Evolutionary conservation across 2,888 invertebrate species (phyloP).

Genomic region (Orthonychiurus folsomi): DNA sequence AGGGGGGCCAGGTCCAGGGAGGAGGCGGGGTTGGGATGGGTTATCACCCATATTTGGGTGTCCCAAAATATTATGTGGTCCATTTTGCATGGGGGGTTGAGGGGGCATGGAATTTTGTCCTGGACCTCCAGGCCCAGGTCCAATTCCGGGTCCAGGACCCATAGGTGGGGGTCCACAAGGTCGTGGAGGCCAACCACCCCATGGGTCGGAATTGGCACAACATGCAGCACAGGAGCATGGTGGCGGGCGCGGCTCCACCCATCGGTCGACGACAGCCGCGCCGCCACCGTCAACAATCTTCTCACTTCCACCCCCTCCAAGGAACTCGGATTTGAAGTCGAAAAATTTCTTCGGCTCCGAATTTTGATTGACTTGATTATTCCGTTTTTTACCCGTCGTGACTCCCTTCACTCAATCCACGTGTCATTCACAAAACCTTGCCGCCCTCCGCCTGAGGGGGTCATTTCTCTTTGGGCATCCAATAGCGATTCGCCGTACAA

Average conservation of each 20-base stretch:
- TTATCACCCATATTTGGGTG: slow-evolving; percentile 35
- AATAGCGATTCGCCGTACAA: too few relatives aligned
- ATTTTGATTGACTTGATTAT: slow-evolving; percentile 33
- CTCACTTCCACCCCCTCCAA: slow-evolving; percentile 39
- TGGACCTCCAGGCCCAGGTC: slow-evolving; percentile 44
- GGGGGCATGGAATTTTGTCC: slow-evolving; percentile 36
- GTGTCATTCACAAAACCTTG: background rate
- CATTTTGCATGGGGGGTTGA: slow-evolving; percentile 38
- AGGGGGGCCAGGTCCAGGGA: slow-evolving; percentile 31
- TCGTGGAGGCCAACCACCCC: slow-evolving; percentile 37
- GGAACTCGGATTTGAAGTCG: slow-evolving; percentile 40
- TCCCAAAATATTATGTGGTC: slow-evolving; percentile 41
- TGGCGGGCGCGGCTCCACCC: slow-evolving; percentile 47
- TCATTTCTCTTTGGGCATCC: too few relatives aligned
- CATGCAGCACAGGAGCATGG: slow-evolving; percentile 39
- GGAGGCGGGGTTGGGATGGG: slow-evolving; percentile 27
- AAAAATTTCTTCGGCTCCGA: slow-evolving; percentile 40
- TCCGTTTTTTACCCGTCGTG: slow-evolving; percentile 41
- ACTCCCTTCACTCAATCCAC: slow-evolving; percentile 14
- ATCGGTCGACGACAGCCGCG: slow-evolving; percentile 46
- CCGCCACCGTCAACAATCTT: slow-evolving; percentile 39
- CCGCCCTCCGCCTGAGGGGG: background rate
- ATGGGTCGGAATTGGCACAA: slow-evolving; percentile 42
- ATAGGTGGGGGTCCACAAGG: slow-evolving; percentile 37
- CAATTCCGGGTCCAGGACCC: slow-evolving; percentile 43